Percentiles rank a stretch among this genome's conserved stretches.
phyloP scores from a whole-genome alignment of 2,113 vertebrate genomes.

The Silurus meridionalis region DNA sequence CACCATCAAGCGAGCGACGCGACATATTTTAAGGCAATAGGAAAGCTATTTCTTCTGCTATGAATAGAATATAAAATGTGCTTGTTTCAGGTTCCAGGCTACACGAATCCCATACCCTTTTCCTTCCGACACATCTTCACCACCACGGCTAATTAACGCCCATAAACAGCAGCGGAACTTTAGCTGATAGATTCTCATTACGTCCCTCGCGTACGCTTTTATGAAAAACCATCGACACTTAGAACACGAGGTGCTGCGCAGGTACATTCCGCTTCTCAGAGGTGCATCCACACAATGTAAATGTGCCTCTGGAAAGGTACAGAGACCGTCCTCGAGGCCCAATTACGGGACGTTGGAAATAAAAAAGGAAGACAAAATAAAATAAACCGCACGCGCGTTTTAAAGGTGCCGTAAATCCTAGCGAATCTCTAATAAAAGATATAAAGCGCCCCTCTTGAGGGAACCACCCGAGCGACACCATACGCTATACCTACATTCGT shows the following conservation, averaged over 20 bases:
- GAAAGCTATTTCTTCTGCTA: neutral
- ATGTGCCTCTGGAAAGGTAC: neutral
- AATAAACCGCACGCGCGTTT: neutral
- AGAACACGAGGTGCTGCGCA: neutral
- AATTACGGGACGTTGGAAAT: conserved; percentile 2
- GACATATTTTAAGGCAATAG: neutral
- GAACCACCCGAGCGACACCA: neutral
- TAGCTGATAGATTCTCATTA: neutral
- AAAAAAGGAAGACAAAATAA: neutral
- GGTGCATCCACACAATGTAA: neutral
- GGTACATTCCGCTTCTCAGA: neutral
- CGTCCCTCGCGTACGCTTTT: neutral
- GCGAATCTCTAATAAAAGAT: conserved; percentile 4
- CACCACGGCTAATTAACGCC: neutral
- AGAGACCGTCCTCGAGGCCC: neutral
- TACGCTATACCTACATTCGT: too few species aligned
- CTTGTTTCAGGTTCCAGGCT: neutral
- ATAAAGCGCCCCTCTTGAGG: neutral
- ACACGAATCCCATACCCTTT: neutral
- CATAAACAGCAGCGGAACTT: neutral
- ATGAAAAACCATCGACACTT: neutral
- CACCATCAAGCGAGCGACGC: neutral
- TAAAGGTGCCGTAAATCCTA: conserved; percentile 10
- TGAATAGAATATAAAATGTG: neutral
- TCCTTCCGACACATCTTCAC: neutral